phyloP scores from a whole-genome alignment of 2,797 vertebrate genomes.

The Clarias platycephalus region DNA sequence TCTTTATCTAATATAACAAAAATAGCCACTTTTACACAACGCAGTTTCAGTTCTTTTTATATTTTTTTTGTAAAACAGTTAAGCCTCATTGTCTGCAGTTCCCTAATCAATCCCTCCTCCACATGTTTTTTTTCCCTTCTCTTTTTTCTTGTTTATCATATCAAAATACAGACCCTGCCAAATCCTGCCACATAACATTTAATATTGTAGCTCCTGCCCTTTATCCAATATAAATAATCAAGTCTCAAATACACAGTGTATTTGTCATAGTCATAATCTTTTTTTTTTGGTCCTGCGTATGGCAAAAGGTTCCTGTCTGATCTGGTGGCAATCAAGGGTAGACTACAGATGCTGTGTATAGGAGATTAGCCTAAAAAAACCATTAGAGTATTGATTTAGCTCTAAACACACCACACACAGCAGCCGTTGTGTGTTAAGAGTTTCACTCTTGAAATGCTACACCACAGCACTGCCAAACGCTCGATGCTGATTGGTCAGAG shows the following conservation, averaged over 20 bases:
- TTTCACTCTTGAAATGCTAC: neutral
- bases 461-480: neutral
- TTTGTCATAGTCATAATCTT: too few relatives aligned
- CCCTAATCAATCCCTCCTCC: neutral
- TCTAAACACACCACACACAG: neutral
- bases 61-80: neutral
- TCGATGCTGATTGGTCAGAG: neutral
- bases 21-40: neutral
- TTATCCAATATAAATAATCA: neutral
- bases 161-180: neutral
- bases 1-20: neutral
- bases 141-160: neutral
- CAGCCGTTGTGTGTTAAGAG: neutral
- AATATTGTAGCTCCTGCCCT: neutral
- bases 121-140: neutral
- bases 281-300: neutral
- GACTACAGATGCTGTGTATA: neutral
- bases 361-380: neutral
- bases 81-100: neutral
- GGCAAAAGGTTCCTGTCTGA: neutral
- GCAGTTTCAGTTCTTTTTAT: neutral
- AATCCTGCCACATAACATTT: neutral
- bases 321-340: neutral
- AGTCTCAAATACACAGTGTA: neutral
- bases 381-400: neutral